Conservation (phyloP, 2,888 invertebrate genomes). For the Lottia gigantea region DNA sequence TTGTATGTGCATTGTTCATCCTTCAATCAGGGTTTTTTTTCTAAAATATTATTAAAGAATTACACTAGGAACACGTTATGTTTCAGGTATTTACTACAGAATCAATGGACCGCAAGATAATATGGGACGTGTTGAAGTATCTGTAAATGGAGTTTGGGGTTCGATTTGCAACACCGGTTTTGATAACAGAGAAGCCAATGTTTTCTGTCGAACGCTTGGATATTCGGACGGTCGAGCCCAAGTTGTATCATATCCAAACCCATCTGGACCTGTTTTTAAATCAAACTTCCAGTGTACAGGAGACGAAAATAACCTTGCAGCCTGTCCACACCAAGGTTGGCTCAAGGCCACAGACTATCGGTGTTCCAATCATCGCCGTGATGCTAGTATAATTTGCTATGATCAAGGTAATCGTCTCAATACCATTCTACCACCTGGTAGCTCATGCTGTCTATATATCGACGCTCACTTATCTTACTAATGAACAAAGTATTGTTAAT, state of each 20-base stretch:
- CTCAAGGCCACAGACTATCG: slow-evolving; percentile 24
- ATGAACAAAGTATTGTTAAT: too few species aligned
- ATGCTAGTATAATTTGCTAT: slow-evolving; percentile 51
- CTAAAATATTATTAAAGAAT: too few species aligned
- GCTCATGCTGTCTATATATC: too few species aligned
- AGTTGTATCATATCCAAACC: slow-evolving; percentile 19
- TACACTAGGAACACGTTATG: too few species aligned
- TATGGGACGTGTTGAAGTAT: slow-evolving; percentile 74
- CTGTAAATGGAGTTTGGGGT: slow-evolving; percentile 78
- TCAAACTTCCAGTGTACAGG: slow-evolving; percentile 51
- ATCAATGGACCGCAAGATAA: slow-evolving; percentile 37
- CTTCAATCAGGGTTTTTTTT: too few species aligned
- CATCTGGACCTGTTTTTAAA: slow-evolving; percentile 50
- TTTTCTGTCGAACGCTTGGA: slow-evolving; percentile 62
- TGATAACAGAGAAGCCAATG: slow-evolving; percentile 77
- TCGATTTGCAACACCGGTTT: slow-evolving; percentile 81
- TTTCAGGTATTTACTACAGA: slow-evolving; percentile 45
- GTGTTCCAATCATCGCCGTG: slow-evolving; percentile 44
- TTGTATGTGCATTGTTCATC: too few species aligned
- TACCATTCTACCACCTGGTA: too few species aligned
- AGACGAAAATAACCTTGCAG: slow-evolving; percentile 37
- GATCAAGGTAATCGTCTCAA: slow-evolving; percentile 49
- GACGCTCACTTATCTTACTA: too few species aligned
- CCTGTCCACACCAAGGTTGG: slow-evolving; percentile 55
- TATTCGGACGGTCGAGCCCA: slow-evolving; percentile 26